Base-by-base conservation (phyloP, 1,140 invertebrate genomes). In the Oppia nitens region DNA sequence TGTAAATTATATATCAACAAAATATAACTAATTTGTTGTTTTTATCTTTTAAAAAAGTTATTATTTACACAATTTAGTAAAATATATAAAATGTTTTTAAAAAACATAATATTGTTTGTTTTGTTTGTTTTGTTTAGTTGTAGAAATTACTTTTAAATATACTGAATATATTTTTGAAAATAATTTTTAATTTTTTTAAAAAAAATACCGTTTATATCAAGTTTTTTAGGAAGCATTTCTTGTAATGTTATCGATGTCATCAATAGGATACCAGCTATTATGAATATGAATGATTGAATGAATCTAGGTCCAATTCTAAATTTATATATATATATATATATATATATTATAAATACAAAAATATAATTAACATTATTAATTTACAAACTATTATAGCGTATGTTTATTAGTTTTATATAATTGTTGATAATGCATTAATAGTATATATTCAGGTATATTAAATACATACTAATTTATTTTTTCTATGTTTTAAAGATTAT, bases 251-350 rank as follows among this genome's bases (percentile, higher is more conserved):
- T 60, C 20, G 60, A 27, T 20, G 17, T 27, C 23, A 62, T 53
- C n/a, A 62, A 59, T 1, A 62, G 20, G 3, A 62, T 20, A 2
- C 60, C 60, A 53, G 52, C 20, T 14, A 62, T 12, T 12, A 59
- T 48, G 24, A 62, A 59, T 0, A 62, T 12, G 2, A 59, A 21
- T 2, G 55, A 26, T 56, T 62, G 60, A 0, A 59, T 28, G 25
- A 50, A 17, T 12, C 60, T 27, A 23, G 58, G 45, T 6, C 60
- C 60, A n/a, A 62, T 11, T 29, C 60, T 61, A 25, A 23, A 56
- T n/a, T n/a, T n/a, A n/a, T n/a, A n/a, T n/a, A n/a, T n/a, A n/a
- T n/a, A n/a, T n/a, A n/a, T n/a, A n/a, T n/a, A n/a, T n/a, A n/a
- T n/a, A n/a, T n/a, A n/a, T n/a, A n/a, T n/a, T 3, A 60, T n/a